Evolutionary conservation across 2,797 vertebrate species (phyloP).

Genomic region (Gymnocypris eckloni): DNA sequence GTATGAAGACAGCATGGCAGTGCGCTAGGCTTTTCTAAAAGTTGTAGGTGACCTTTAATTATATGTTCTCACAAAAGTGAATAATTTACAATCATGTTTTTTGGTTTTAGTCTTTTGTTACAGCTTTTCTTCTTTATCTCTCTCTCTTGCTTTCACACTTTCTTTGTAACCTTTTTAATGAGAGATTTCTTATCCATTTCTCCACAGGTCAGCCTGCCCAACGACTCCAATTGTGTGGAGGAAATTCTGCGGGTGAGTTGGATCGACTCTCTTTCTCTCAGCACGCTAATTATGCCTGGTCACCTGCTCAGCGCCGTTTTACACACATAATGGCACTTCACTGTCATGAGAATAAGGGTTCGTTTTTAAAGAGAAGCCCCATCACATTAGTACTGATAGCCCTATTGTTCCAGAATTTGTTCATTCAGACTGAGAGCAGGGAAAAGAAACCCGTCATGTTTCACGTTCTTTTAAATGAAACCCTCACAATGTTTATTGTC

Average conservation of each 20-base stretch:
- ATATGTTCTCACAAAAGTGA: background rate
- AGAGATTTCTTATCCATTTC: constrained; percentile 59
- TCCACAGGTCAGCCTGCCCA: constrained; percentile 89
- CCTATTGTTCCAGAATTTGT: constrained; percentile 17
- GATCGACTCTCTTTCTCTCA: constrained; percentile 65
- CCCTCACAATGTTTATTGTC: background rate
- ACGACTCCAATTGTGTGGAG: constrained; percentile 95
- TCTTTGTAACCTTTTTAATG: constrained; percentile 47
- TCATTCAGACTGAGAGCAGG: background rate
- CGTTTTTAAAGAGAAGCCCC: constrained; percentile 1
- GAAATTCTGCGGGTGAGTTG: constrained; percentile 95
- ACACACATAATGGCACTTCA: constrained; percentile 41
- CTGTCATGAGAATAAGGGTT: constrained; percentile 27
- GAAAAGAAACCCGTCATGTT: constrained; percentile 17
- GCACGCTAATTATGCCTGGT: constrained; percentile 60
- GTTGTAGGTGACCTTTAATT: background rate
- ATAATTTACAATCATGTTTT: constrained; percentile 1
- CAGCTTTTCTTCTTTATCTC: background rate
- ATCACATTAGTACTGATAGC: constrained; percentile 16
- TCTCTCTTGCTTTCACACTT: background rate
- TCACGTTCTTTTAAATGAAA: background rate
- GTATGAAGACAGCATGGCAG: background rate
- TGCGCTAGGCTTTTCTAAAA: background rate
- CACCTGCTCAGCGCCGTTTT: constrained; percentile 15
- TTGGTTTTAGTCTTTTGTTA: constrained; percentile 23